Conservation (phyloP, 2,888 invertebrate species). For the Dione juno region DNA sequence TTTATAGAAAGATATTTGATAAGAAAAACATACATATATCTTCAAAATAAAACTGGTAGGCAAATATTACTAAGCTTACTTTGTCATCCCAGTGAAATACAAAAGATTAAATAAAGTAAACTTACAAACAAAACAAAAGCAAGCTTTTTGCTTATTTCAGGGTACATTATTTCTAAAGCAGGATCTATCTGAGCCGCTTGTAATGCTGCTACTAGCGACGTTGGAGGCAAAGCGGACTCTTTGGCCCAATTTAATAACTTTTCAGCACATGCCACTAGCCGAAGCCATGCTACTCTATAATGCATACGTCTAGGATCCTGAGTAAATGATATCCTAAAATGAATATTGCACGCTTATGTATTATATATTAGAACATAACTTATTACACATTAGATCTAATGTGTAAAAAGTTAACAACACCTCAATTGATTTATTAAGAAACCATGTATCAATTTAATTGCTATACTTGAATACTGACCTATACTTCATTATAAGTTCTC, state of each 20-base stretch:
- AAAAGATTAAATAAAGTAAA: background rate
- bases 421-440: no score
- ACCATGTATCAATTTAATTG: no score
- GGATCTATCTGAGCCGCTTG: conserved; percentile 69
- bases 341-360: background rate
- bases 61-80: no score
- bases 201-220: conserved; percentile 60
- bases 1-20: no score
- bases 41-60: no score
- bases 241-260: conserved; percentile 64
- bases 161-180: conserved; percentile 66
- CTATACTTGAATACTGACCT: conserved; percentile 60
- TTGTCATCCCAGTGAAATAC: background rate
- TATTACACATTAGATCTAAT: no score
- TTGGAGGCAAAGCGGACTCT: conserved; percentile 65
- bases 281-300: conserved; percentile 67
- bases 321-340: conserved; percentile 61
- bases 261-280: conserved; percentile 58
- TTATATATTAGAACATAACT: no score
- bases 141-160: conserved; percentile 57
- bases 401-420: no score
- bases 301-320: conserved; percentile 56
- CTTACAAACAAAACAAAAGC: conserved; percentile 60
- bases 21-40: no score
- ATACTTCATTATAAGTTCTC: conserved; percentile 82